Conservation (phyloP, 2,888 invertebrate genomes). For the Drosophila demipolita region DNA sequence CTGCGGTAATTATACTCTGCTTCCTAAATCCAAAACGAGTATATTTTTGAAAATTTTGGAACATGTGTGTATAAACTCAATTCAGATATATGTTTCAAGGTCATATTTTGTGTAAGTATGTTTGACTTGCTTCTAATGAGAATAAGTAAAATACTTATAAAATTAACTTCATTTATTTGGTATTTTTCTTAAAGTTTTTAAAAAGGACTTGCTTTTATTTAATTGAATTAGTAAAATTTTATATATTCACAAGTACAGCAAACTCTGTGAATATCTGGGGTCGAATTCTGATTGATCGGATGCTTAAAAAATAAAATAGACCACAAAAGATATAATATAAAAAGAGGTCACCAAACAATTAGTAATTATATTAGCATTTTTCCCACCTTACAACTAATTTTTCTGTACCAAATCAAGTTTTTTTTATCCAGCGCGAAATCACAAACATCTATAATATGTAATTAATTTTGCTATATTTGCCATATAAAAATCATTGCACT, state of each 20-base stretch:
- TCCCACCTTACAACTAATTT: background rate
- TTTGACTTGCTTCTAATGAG: background rate
- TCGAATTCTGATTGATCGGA: background rate
- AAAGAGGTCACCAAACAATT: background rate
- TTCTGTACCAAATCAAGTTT: background rate
- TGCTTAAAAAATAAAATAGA: background rate
- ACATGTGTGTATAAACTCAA: background rate
- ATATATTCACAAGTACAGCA: no score
- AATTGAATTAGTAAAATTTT: background rate
- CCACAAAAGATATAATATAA: background rate
- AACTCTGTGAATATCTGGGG: background rate
- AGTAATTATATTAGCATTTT: background rate
- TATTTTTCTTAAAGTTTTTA: background rate
- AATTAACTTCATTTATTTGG: no score
- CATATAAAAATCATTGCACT: background rate
- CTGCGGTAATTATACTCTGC: constrained; percentile 28
- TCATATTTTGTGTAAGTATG: background rate
- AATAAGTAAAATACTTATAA: background rate
- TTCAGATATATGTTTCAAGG: background rate
- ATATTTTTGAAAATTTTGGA: background rate
- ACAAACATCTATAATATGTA: background rate
- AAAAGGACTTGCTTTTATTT: background rate
- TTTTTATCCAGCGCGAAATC: background rate
- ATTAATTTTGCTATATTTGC: background rate
- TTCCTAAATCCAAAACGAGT: background rate